phyloP scores from a whole-genome alignment of 2,797 vertebrate species.

The Enteromius treurensis region DNA sequence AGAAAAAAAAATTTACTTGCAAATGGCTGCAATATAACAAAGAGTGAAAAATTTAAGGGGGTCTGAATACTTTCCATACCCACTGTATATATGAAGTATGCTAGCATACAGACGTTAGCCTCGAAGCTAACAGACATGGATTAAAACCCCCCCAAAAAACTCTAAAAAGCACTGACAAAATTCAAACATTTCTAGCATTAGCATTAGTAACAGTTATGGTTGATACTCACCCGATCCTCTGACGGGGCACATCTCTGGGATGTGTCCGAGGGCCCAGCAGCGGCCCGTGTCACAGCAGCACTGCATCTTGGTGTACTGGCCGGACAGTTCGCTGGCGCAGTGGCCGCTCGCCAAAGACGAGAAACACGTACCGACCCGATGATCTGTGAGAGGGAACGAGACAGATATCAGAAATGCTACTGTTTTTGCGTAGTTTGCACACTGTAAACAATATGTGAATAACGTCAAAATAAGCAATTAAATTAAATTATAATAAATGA shows the following conservation, averaged over 20 bases:
- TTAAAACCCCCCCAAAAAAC: too few species aligned
- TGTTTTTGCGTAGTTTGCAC: neutral
- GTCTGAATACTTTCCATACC: too few species aligned
- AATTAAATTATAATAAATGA: too few species aligned
- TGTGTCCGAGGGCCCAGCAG: slow-evolving; percentile 90
- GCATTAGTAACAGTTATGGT: neutral
- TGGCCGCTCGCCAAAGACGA: slow-evolving; percentile 88
- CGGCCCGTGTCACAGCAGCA: slow-evolving; percentile 95
- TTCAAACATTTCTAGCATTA: neutral
- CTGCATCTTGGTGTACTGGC: slow-evolving; percentile 91
- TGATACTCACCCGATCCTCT: slow-evolving; percentile 88
- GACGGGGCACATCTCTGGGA: slow-evolving; percentile 94
- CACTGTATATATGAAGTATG: neutral
- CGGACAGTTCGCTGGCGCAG: slow-evolving; percentile 87
- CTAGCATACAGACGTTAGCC: neutral
- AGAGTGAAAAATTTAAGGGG: too few species aligned
- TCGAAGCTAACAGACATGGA: neutral
- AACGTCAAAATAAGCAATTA: neutral
- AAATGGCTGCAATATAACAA: too few species aligned
- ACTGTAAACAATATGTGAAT: neutral
- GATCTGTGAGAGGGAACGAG: slow-evolving; percentile 78
- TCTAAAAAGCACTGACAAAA: neutral
- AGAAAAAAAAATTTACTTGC: too few species aligned
- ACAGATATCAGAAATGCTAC: neutral
- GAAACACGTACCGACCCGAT: slow-evolving; percentile 91